Evolutionary conservation across 2,797 vertebrate species (phyloP), one percentile per base, ranked within the genome.

Genomic region (Adelosebastes latens): DNA sequence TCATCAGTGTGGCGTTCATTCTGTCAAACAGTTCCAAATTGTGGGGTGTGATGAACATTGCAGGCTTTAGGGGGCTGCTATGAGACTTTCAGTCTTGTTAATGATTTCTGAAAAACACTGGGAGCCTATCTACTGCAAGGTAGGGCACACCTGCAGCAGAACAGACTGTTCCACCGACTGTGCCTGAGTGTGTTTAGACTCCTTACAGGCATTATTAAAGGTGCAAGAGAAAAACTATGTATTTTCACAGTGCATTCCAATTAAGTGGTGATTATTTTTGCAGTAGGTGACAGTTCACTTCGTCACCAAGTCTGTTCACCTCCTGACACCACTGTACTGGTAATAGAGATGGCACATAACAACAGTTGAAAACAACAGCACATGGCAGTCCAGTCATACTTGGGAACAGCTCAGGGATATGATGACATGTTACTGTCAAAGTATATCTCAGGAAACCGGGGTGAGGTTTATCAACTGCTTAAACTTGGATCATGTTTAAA

Each of bases 81-180:
- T 22, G 42, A 18, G 32, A 27, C 22, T 42, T 80, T 68, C 62
- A 70, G 46, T 61, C 67, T 72, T 25, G 60, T 74, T 79, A 80
- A 81, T 78, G 58, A 68, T 60, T 72, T 84, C 52, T 25, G 22
- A 61, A 75, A 62, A 86, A 79, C 69, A 79, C 63, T 24, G 20
- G 25, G 14, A 42, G 65, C 14, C 22, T 6, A n/a, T 65, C 29
- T 77, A 68, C 32, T 77, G 72, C 52, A 64, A 79, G 53, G 49
- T 77, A 68, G 74, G 13, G 73, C 12, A 77, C 65, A 72, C 66
- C 10, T 65, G 64, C 72, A 9, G 66, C 2, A 46, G 32, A 68
- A 53, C 72, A 66, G 10, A 32, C 71, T 71, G 58, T 68, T 81
- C n/a, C 59, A 32, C 4, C 24, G 46, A 61, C 63, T 49, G 58